These are phyloP conservation scores for Momotus momota DNA, from an alignment of 2,797 vertebrate species.

Conservation along the genomic window DNA sequence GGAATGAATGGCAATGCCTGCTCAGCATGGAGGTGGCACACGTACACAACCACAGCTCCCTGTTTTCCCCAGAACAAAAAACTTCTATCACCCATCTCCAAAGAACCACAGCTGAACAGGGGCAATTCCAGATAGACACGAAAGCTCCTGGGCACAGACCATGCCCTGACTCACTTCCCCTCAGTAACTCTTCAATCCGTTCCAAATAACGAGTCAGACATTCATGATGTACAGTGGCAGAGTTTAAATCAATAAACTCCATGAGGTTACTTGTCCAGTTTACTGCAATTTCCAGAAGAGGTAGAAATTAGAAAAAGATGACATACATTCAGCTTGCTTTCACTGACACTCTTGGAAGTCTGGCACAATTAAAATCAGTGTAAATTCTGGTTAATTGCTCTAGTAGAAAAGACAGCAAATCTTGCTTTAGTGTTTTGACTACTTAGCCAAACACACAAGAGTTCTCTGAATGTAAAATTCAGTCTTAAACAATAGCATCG, in stretches of 20 bases:
- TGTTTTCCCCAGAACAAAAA: neutral
- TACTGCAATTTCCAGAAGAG: neutral
- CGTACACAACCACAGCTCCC: neutral
- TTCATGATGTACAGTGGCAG: accelerated
- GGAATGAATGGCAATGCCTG: neutral
- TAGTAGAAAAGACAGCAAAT: neutral
- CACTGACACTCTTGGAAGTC: neutral
- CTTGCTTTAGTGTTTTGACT: neutral
- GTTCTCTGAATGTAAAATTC: neutral
- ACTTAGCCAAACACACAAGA: neutral
- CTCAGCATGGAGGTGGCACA: neutral
- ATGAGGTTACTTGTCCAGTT: neutral
- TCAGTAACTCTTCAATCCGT: neutral
- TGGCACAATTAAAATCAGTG: neutral
- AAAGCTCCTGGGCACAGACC: neutral
- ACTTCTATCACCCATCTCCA: neutral
- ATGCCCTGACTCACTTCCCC: accelerated
- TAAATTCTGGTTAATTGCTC: neutral
- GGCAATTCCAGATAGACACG: neutral
- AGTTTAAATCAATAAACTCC: neutral
- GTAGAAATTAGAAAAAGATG: neutral
- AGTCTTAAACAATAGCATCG: neutral
- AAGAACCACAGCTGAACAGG: accelerated
- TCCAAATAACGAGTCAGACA: neutral
- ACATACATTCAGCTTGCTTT: neutral